Percentiles rank a stretch among this genome's conserved stretches.
Evolutionary conservation across 2,888 invertebrate species (phyloP).

Genomic region (Rhagonycha fulva): DNA sequence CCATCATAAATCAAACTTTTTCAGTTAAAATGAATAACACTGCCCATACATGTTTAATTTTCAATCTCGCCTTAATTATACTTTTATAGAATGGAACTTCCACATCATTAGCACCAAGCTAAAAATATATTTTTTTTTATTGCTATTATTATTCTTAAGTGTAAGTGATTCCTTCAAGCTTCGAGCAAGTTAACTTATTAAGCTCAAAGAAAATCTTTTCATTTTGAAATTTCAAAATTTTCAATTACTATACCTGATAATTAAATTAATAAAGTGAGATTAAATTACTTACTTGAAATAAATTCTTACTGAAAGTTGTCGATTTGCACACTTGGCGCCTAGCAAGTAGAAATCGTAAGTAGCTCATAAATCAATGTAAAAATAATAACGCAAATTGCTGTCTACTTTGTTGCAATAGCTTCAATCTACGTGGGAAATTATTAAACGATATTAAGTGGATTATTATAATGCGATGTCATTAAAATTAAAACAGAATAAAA

Average conservation of each 20-base stretch:
- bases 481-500: no score
- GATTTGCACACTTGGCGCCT: background rate
- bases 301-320: background rate
- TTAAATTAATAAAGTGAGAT: background rate
- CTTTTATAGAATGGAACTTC: background rate
- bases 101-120: background rate
- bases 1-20: background rate
- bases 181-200: background rate
- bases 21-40: background rate
- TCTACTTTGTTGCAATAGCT: background rate
- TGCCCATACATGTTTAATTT: background rate
- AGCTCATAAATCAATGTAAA: background rate
- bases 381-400: background rate
- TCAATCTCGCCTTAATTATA: background rate
- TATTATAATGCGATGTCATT: background rate
- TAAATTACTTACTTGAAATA: background rate
- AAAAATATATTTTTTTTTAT: background rate
- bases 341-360: background rate
- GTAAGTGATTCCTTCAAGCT: background rate
- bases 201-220: background rate
- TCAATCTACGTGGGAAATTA: background rate
- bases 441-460: background rate
- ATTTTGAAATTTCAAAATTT: background rate
- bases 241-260: background rate
- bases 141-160: background rate